A percentile compares a stretch with the other conserved stretches of the same genome.
These are phyloP conservation scores for Orchesellides sinensis DNA, from an alignment of 2,888 invertebrate genomes.

Conservation along the genomic window DNA sequence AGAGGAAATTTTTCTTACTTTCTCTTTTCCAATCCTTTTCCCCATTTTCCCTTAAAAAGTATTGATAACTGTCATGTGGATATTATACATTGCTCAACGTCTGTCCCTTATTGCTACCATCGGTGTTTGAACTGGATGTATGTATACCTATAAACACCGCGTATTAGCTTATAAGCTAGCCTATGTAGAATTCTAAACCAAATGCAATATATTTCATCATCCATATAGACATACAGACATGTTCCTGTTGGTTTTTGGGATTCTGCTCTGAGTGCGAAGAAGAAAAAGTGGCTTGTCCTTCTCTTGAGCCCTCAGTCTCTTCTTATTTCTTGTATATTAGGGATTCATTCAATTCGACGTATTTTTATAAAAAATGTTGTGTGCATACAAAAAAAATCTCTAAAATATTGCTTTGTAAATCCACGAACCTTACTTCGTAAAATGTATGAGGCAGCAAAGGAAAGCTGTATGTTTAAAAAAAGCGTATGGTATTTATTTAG, in stretches of 20 bases:
- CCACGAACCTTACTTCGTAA: background rate
- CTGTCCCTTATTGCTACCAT: background rate
- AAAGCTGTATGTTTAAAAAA: conserved; percentile 4
- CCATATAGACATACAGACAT: background rate
- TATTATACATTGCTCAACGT: conserved; percentile 26
- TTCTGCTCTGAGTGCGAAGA: conserved; percentile 16
- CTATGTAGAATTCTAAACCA: conserved; percentile 5
- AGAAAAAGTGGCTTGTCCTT: conserved; percentile 20
- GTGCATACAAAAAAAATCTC: conserved; percentile 20
- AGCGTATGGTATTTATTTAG: conserved; percentile 15
- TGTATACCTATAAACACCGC: background rate
- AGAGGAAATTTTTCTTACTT: conserved; percentile 15
- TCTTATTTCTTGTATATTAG: background rate
- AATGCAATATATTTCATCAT: background rate
- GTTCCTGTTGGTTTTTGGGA: background rate
- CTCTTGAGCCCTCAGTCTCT: background rate
- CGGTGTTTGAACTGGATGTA: background rate
- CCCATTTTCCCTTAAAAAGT: conserved; percentile 13
- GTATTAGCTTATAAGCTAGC: background rate
- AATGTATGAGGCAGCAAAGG: conserved; percentile 15
- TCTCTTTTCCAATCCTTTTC: conserved; percentile 19
- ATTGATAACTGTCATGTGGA: conserved; percentile 44
- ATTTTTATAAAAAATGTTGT: background rate
- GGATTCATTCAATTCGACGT: conserved; percentile 24
- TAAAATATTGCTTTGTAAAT: conserved; percentile 14